phyloP scores from a whole-genome alignment of 92 coral and sea anemone species.

The Epizoanthus scotinus region DNA sequence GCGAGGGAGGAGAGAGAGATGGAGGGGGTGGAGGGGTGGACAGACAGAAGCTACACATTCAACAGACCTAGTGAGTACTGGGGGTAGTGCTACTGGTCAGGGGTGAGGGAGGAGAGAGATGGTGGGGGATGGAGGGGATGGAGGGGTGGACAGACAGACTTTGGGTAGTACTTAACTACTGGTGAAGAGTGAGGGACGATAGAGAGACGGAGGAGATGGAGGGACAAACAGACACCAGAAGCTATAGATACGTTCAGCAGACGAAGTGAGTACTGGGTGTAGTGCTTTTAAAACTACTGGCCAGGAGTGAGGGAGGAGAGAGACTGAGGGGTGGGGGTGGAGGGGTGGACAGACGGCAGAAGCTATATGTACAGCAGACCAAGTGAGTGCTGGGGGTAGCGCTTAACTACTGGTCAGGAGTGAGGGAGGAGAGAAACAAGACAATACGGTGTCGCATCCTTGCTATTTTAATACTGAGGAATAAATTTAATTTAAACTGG shows the following conservation, averaged over 20 bases:
- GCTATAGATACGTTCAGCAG: not conserved
- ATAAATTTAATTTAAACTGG: too few species aligned
- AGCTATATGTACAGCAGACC: slow-evolving; percentile 84
- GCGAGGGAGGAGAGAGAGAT: not conserved
- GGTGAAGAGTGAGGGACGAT: not conserved
- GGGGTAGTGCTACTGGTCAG: too few species aligned
- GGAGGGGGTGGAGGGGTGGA: slow-evolving; percentile 54
- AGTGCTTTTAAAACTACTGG: too few species aligned
- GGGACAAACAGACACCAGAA: not conserved
- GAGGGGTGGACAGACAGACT: not conserved
- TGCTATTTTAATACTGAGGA: too few species aligned
- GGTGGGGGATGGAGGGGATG: not conserved
- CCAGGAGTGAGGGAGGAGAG: not conserved
- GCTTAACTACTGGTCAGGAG: too few species aligned
- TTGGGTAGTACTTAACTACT: not conserved
- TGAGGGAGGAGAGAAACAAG: not conserved
- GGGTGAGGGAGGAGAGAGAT: not conserved
- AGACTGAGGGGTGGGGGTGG: too few species aligned
- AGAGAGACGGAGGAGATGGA: not conserved
- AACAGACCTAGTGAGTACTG: slow-evolving; percentile 55
- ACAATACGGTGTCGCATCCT: too few species aligned
- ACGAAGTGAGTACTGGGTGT: not conserved
- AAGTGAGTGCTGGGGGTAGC: slow-evolving; percentile 22
- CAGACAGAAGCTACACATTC: slow-evolving; percentile 89
- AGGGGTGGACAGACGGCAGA: slow-evolving; percentile 89